phyloP scores from a whole-genome alignment of 2,888 invertebrate genomes.

The Selenia dentaria region DNA sequence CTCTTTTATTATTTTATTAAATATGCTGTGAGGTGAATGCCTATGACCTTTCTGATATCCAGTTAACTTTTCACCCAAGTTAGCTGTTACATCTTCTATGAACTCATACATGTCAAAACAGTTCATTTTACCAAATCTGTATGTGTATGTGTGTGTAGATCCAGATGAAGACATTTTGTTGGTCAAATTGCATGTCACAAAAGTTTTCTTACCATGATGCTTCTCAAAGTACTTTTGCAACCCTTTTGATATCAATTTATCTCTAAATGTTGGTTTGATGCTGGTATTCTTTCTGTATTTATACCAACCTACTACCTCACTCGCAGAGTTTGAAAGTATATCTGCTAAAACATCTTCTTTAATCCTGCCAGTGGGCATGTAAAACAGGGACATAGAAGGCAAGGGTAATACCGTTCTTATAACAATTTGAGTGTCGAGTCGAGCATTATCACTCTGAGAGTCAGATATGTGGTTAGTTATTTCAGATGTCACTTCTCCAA shows the following conservation, averaged over 20 bases:
- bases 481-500: conserved; percentile 86
- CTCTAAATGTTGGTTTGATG: conserved; percentile 85
- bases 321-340: conserved; percentile 78
- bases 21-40: conserved; percentile 63
- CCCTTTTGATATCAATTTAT: conserved; percentile 86
- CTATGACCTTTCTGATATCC: conserved; percentile 70
- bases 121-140: conserved; percentile 85
- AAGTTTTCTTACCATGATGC: conserved; percentile 81
- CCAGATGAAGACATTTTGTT: conserved; percentile 75
- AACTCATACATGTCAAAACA: conserved; percentile 81
- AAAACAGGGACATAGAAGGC: conserved; percentile 83
- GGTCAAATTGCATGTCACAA: conserved; percentile 86
- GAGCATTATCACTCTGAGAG: conserved; percentile 86
- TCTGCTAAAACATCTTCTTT: conserved; percentile 79
- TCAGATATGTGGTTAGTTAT: conserved; percentile 88
- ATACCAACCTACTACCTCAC: conserved; percentile 88
- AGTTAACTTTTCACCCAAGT: conserved; percentile 78
- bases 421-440: conserved; percentile 85
- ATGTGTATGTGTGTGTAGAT: conserved; percentile 86
- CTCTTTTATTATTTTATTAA: conserved; percentile 70
- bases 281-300: conserved; percentile 83
- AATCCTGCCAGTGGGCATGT: conserved; percentile 83
- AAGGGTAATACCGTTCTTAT: conserved; percentile 86
- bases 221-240: conserved; percentile 84
- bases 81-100: conserved; percentile 81